These are phyloP conservation scores for Megastigmus dorsalis DNA, from an alignment of 2,888 invertebrate species.

Conservation along the genomic window DNA sequence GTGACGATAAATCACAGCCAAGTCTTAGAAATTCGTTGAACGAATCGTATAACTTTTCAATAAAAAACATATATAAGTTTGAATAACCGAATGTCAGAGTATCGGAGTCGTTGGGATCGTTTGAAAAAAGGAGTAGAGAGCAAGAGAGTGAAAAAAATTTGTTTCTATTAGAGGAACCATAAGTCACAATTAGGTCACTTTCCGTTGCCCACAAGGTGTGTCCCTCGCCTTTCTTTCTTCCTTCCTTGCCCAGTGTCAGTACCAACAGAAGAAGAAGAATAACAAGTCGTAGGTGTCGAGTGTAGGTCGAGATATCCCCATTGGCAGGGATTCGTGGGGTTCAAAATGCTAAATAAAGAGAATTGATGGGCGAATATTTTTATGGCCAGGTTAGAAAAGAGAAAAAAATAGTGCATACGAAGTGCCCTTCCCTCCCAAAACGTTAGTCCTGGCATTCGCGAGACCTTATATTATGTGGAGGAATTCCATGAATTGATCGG, in stretches of 20 bases:
- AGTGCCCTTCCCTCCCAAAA: too few species aligned
- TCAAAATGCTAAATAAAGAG: constrained; percentile 37
- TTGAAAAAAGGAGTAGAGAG: constrained; percentile 23
- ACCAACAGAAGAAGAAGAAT: constrained; percentile 60
- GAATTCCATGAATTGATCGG: constrained; percentile 27
- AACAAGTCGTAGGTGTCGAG: constrained; percentile 62
- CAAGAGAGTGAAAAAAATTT: constrained; percentile 30
- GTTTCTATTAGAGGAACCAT: constrained; percentile 70
- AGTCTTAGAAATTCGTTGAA: constrained; percentile 23
- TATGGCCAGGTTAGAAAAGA: background rate
- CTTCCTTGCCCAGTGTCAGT: constrained; percentile 57
- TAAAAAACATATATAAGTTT: constrained; percentile 28
- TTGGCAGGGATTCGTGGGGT: constrained; percentile 41
- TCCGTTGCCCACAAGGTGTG: constrained; percentile 64
- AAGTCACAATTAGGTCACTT: constrained; percentile 73
- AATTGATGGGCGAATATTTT: constrained; percentile 44
- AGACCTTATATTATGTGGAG: too few species aligned
- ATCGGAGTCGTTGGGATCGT: constrained; percentile 10
- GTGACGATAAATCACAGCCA: constrained; percentile 27
- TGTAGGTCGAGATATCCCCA: constrained; percentile 56
- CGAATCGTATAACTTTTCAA: constrained; percentile 43
- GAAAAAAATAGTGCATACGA: too few species aligned
- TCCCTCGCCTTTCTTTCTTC: constrained; percentile 51
- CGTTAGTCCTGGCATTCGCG: too few species aligned
- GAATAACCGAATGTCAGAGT: constrained; percentile 47